Conservation (phyloP, 2,113 vertebrate species). For the Melozone crissalis region DNA sequence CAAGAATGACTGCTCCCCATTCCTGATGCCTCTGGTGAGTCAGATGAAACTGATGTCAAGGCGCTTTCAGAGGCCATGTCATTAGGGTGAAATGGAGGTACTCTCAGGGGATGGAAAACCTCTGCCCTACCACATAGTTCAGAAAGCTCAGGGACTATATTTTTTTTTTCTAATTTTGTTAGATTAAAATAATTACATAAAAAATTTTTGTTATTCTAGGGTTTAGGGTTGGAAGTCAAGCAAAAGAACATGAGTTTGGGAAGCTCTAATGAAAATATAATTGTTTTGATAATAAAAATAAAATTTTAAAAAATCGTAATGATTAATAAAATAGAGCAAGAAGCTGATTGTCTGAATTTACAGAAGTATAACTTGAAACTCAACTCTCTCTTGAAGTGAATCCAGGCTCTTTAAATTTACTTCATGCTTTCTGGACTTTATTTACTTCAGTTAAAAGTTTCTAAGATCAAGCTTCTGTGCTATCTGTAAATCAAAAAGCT, state of each 20-base stretch:
- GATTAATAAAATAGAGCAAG: background rate
- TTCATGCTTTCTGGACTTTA: background rate
- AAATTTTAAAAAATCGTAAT: background rate
- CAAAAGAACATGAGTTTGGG: background rate
- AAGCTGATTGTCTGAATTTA: background rate
- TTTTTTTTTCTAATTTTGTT: background rate
- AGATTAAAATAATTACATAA: background rate
- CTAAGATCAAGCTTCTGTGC: background rate
- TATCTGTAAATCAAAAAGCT: slow-evolving; percentile 32
- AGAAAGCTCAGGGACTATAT: background rate
- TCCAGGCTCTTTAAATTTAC: background rate
- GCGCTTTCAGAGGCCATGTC: background rate
- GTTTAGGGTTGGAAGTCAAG: background rate
- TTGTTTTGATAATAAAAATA: background rate
- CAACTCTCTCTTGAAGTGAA: background rate
- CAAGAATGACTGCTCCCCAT: background rate
- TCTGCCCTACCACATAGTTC: background rate
- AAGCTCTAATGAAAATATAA: background rate
- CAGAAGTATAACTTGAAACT: background rate
- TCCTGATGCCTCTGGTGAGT: background rate
- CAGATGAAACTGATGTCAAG: background rate
- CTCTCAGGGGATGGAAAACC: background rate
- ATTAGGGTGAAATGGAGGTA: background rate
- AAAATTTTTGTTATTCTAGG: background rate
- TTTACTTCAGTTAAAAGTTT: background rate